These are phyloP conservation scores for Zygaena filipendulae DNA, from an alignment of 2,888 invertebrate genomes.

Conservation along the genomic window DNA sequence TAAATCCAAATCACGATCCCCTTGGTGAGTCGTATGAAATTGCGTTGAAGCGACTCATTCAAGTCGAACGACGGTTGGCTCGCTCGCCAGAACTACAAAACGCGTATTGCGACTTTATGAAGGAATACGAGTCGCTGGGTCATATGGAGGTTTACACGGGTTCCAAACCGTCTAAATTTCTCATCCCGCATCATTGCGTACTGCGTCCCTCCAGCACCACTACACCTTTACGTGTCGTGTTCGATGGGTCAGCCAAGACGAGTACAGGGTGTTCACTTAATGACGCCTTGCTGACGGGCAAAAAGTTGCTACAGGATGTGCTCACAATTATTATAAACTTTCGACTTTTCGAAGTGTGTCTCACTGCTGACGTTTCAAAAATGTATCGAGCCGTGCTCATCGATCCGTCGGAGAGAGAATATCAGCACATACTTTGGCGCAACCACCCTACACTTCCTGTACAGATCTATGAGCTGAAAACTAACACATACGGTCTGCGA, in stretches of 20 bases:
- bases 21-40: too few relatives aligned
- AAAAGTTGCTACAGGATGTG: conserved; percentile 7
- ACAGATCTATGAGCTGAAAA: conserved; percentile 6
- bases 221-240: conserved; percentile 5
- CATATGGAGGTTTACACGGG: not conserved
- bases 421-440: conserved; percentile 6
- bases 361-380: conserved; percentile 6
- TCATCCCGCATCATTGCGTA: conserved; percentile 1
- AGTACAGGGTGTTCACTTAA: conserved; percentile 7
- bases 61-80: too few relatives aligned
- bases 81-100: not conserved
- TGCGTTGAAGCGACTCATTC: too few relatives aligned
- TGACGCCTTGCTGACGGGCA: conserved; percentile 6
- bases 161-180: not conserved
- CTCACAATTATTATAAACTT: conserved; percentile 6
- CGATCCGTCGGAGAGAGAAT: conserved; percentile 5
- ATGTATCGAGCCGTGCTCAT: conserved; percentile 5
- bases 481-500: conserved; percentile 11
- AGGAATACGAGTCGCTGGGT: conserved; percentile 18
- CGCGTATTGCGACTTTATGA: not conserved
- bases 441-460: conserved; percentile 3
- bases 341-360: not conserved
- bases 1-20: too few relatives aligned
- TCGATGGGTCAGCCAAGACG: conserved; percentile 6
- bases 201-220: conserved; percentile 1